Evolutionary conservation across 2,797 vertebrate species (phyloP).

Genomic region (Benthosema pterotum): DNA sequence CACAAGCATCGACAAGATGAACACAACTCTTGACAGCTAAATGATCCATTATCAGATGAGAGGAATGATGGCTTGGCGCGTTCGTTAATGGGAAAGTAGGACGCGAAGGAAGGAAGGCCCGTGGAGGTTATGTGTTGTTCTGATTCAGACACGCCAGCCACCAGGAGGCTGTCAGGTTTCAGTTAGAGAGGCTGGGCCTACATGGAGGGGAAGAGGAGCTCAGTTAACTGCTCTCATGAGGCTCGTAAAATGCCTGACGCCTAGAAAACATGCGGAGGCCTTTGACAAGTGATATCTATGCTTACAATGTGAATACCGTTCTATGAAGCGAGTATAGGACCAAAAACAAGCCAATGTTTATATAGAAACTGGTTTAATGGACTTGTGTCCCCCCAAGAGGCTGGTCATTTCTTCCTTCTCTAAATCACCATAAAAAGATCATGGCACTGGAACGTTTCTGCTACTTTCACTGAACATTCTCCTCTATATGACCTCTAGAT

Average conservation of each 20-base stretch:
- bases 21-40: slow-evolving; percentile 18
- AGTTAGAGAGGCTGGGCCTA: slow-evolving; percentile 82
- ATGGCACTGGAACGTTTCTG: too few relatives aligned
- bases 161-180: slow-evolving; percentile 68
- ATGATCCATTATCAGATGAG: slow-evolving; percentile 22
- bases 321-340: too few relatives aligned
- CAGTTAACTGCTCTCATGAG: slow-evolving; percentile 14
- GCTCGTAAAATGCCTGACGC: background rate
- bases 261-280: background rate
- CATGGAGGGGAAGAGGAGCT: slow-evolving; percentile 48
- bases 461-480: too few relatives aligned
- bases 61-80: slow-evolving; percentile 18
- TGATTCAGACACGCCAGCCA: slow-evolving; percentile 77
- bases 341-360: too few relatives aligned
- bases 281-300: background rate
- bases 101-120: slow-evolving; percentile 44
- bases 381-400: too few relatives aligned
- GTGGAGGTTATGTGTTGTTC: background rate
- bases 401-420: too few relatives aligned
- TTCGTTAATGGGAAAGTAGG: slow-evolving; percentile 25
- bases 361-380: too few relatives aligned
- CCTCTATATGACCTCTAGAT: too few relatives aligned
- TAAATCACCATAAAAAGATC: too few relatives aligned
- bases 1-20: slow-evolving; percentile 18
- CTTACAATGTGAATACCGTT: background rate